A percentile compares a stretch with the other conserved stretches of the same genome.
Conservation (phyloP, 2,888 invertebrate genomes). For the Teinopalpus imperialis region DNA sequence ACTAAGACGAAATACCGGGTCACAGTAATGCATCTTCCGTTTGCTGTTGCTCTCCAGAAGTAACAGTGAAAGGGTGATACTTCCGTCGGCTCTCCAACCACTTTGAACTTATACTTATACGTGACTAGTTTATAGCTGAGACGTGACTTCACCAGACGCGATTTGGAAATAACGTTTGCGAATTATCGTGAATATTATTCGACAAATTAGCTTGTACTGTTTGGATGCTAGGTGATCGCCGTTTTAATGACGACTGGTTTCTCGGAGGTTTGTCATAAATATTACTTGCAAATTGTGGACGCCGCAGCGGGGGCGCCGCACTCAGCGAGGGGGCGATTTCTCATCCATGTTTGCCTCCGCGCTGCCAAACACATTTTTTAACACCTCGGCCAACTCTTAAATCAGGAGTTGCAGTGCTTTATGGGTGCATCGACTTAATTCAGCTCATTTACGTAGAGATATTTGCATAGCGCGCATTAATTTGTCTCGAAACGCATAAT, state of each 20-base stretch:
- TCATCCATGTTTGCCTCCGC: conserved; percentile 68
- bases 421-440: conserved; percentile 58
- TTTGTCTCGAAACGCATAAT: background rate
- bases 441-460: conserved; percentile 26
- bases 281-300: conserved; percentile 73
- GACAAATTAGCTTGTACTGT: conserved; percentile 42
- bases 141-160: too few relatives aligned
- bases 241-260: conserved; percentile 64
- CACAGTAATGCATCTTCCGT: too few relatives aligned
- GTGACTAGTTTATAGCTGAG: too few relatives aligned
- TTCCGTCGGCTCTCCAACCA: too few relatives aligned
- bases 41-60: too few relatives aligned
- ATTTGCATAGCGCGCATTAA: conserved; percentile 3
- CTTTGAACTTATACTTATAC: too few relatives aligned
- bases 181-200: conserved; percentile 22
- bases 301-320: conserved; percentile 67
- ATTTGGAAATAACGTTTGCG: background rate
- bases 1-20: too few relatives aligned
- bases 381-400: conserved; percentile 72
- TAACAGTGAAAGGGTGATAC: too few relatives aligned
- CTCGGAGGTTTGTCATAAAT: conserved; percentile 74
- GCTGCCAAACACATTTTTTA: conserved; percentile 78
- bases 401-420: conserved; percentile 66
- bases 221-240: conserved; percentile 52
- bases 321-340: conserved; percentile 79